Base-by-base conservation (phyloP, 2,888 invertebrate species). In the Troides aeacus region DNA sequence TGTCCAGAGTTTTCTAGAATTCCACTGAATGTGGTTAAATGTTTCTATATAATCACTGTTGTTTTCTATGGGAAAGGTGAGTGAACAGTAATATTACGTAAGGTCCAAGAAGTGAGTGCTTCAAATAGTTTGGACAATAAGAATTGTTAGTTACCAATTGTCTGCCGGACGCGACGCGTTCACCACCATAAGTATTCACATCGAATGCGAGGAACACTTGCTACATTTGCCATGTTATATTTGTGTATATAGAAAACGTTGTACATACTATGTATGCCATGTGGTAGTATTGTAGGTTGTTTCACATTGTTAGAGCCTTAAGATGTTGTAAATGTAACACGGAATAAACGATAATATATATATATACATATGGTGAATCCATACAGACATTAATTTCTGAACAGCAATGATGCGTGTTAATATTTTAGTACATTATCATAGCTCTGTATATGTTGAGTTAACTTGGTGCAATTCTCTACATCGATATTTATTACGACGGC, bases 191-290 rank as follows among this genome's bases (percentile, higher is more conserved):
- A 56, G 57, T 57, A 36, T 30, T 61, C 39, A 23, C 67, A 67
- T 57, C 23, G 62, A 42, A 67, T 42, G 53, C n/a, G 53, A 56
- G n/a, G 21, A 21, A 36, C 18, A 53, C 21, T 79, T 72, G 77
- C 81, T 77, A 79, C 77, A 81, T 85, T 82, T 84, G 85, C 85
- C 84, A 84, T 83, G 78, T 84, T 84, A 81, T 86, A 84, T 84
- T 84, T 80, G 82, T 92, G 89, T 91, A 89, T 84, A 91, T 90
- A 90, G 81, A 83, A 83, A 84, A 78, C 79, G 84, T 80, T 92
- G 92, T 92, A 92, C 90, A 92, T 91, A 91, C 89, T 88, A 82
- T 89, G 89, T 90, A 90, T 90, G 90, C 85, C 84, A 86, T 86
- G 86, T 86, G 86, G 90, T 89, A 87, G 79, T 82, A 81, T 84